Evolutionary conservation across 2,113 vertebrate species (phyloP).

Genomic region (Melozone crissalis): DNA sequence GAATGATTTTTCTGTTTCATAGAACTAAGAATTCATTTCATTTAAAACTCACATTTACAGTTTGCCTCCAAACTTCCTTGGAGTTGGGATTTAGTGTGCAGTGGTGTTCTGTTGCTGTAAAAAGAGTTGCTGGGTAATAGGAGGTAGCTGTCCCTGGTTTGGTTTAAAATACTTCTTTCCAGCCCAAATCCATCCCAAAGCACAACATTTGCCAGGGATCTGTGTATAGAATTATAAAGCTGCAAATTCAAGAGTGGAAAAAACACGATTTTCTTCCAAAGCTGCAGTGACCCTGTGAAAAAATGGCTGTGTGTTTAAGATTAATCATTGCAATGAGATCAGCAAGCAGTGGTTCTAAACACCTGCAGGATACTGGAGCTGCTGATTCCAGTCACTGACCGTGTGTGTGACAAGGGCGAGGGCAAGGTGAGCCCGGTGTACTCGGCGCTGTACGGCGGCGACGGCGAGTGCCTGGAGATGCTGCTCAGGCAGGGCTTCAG

Average conservation of each 20-base stretch:
- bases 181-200: neutral
- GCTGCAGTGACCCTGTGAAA: neutral
- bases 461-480: slow-evolving; percentile 71
- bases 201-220: neutral
- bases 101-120: neutral
- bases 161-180: neutral
- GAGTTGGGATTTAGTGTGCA: neutral
- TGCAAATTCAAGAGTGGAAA: neutral
- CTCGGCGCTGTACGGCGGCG: slow-evolving; percentile 78
- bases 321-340: neutral
- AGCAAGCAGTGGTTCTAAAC: neutral
- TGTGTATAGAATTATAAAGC: neutral
- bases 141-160: neutral
- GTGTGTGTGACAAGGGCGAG: slow-evolving; percentile 73
- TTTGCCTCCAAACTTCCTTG: neutral
- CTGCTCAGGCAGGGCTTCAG: slow-evolving; percentile 83
- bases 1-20: neutral
- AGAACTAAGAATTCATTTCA: neutral
- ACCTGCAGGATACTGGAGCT: slow-evolving; percentile 80
- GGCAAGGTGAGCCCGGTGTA: slow-evolving; percentile 92
- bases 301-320: accelerated
- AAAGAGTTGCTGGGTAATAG: neutral
- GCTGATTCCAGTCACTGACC: slow-evolving; percentile 76
- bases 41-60: neutral
- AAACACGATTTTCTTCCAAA: neutral